These are phyloP conservation scores for Ciconia stormi DNA, from an alignment of 2,113 vertebrate genomes.

Conservation along the genomic window DNA sequence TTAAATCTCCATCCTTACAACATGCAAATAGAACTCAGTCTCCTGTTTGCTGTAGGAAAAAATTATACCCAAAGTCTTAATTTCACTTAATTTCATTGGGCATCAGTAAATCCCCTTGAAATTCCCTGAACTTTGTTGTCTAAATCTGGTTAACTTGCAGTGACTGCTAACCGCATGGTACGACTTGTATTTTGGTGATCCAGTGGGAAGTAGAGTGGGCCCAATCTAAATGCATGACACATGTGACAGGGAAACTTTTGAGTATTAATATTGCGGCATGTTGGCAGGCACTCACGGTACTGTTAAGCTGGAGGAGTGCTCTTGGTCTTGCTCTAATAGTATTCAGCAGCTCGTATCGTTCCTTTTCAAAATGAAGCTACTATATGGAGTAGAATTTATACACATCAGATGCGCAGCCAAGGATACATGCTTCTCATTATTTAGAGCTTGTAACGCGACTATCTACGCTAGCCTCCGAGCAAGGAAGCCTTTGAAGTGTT, in stretches of 20 bases:
- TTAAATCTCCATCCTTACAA: background rate
- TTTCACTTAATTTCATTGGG: background rate
- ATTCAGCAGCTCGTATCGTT: background rate
- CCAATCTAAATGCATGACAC: background rate
- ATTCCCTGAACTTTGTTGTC: background rate
- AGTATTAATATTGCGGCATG: accelerated
- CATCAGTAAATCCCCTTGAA: background rate
- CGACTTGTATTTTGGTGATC: background rate
- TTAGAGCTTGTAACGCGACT: background rate
- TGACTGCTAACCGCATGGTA: background rate
- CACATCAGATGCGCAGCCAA: background rate
- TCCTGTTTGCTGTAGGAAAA: background rate
- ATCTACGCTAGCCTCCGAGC: accelerated
- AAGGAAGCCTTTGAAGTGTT: background rate
- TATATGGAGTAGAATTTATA: background rate
- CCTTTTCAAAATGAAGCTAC: background rate
- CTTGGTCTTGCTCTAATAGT: background rate
- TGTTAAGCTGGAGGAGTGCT: background rate
- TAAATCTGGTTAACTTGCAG: background rate
- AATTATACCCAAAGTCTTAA: background rate
- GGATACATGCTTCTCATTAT: background rate
- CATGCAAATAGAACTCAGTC: accelerated
- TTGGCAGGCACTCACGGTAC: background rate
- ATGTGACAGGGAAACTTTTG: background rate
- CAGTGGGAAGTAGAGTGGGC: background rate